Percentiles rank a stretch among this genome's conserved stretches.
phyloP scores from a whole-genome alignment of 2,888 invertebrate species.

The Nymphalis urticae region DNA sequence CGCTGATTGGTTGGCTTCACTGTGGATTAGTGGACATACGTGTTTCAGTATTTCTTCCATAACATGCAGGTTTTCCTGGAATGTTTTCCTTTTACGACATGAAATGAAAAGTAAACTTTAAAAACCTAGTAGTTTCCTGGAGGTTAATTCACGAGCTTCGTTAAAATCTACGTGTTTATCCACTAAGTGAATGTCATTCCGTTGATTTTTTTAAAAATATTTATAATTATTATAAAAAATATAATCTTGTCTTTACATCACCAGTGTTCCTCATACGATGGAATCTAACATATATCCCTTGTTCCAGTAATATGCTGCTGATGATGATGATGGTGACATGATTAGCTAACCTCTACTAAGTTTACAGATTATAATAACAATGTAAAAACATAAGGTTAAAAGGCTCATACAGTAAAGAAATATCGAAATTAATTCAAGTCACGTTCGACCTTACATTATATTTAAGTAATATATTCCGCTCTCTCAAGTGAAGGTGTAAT shows the following conservation, averaged over 20 bases:
- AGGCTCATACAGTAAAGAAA: not conserved
- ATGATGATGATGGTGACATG: too few relatives aligned
- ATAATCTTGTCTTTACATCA: too few relatives aligned
- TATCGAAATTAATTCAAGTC: slow-evolving; percentile 21
- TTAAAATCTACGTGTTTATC: too few relatives aligned
- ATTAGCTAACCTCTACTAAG: too few relatives aligned
- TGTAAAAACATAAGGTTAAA: not conserved
- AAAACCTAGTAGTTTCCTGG: too few relatives aligned
- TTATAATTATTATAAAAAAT: too few relatives aligned
- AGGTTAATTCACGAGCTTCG: too few relatives aligned
- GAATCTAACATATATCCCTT: too few relatives aligned
- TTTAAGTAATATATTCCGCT: slow-evolving; percentile 26
- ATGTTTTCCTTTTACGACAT: not conserved
- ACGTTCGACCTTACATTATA: slow-evolving; percentile 28
- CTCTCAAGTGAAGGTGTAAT: slow-evolving; percentile 33
- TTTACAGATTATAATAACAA: not conserved
- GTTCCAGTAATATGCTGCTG: too few relatives aligned
- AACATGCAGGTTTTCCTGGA: not conserved
- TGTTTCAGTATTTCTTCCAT: not conserved
- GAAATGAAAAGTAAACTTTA: not conserved
- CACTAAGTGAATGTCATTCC: too few relatives aligned
- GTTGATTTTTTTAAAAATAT: too few relatives aligned
- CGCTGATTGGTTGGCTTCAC: not conserved
- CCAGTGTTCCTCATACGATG: too few relatives aligned
- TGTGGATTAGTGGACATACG: not conserved